Evolutionary conservation across 2,888 invertebrate genomes (phyloP).

Genomic region (Scaptomyza tumidula): DNA sequence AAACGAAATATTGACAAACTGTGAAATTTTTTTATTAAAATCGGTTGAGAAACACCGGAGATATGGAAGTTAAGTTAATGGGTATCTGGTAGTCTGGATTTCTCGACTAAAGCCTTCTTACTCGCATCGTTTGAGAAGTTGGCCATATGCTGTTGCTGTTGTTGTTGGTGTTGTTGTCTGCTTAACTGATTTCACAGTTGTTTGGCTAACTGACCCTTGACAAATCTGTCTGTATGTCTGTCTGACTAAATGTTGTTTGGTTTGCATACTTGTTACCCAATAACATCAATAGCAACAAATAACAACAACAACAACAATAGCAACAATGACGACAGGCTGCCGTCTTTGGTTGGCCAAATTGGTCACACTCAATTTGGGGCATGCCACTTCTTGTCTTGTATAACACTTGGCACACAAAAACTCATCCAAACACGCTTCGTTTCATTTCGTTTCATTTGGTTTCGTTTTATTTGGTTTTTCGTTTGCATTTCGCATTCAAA

Average conservation of each 20-base stretch:
- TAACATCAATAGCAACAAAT: not conserved
- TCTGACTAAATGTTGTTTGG: conserved; percentile 25
- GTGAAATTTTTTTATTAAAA: no score
- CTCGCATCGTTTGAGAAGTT: not conserved
- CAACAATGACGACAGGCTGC: not conserved
- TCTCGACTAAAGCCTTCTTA: no score
- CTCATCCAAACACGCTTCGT: conserved; percentile 15
- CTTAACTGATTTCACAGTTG: conserved; percentile 3
- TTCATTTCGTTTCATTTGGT: conserved; percentile 42
- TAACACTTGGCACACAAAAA: conserved; percentile 26
- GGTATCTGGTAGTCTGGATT: no score
- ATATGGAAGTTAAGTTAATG: no score
- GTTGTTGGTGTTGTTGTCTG: conserved; percentile 3
- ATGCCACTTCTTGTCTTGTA: conserved; percentile 52
- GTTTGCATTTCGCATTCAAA: conserved; percentile 40
- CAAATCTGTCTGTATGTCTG: conserved; percentile 32
- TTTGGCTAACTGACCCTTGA: conserved; percentile 47
- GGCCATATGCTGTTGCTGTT: conserved; percentile 8
- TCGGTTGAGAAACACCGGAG: no score
- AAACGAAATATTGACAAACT: no score
- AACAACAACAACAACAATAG: not conserved
- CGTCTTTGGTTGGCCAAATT: conserved; percentile 33
- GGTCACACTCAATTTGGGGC: conserved; percentile 51
- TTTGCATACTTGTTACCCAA: conserved; percentile 43
- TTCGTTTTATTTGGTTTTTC: conserved; percentile 35